phyloP scores from a whole-genome alignment of 2,888 invertebrate species.

The Thereva unica region DNA sequence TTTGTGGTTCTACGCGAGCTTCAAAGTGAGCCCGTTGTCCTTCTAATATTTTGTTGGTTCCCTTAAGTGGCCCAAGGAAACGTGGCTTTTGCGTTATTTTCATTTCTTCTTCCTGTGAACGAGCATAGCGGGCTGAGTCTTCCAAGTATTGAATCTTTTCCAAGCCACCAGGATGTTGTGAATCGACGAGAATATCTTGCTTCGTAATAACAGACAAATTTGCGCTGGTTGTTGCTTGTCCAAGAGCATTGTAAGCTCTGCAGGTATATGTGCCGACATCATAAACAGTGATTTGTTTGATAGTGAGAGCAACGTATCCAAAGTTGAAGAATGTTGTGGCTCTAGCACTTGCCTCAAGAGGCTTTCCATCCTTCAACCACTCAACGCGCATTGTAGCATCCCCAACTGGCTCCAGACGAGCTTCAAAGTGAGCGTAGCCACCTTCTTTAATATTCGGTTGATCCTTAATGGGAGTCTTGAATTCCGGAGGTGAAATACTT shows the following conservation, averaged over 20 bases:
- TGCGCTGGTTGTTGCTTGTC: slow-evolving; percentile 82
- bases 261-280: slow-evolving; percentile 91
- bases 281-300: slow-evolving; percentile 85
- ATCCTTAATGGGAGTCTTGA: slow-evolving; percentile 87
- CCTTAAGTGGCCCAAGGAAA: slow-evolving; percentile 86
- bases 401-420: slow-evolving; percentile 89
- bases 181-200: slow-evolving; percentile 84
- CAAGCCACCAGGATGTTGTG: slow-evolving; percentile 89
- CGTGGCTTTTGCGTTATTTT: slow-evolving; percentile 79
- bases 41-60: slow-evolving; percentile 91
- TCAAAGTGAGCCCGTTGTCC: slow-evolving; percentile 94
- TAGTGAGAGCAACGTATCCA: slow-evolving; percentile 91
- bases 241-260: slow-evolving; percentile 82
- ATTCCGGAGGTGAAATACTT: slow-evolving; percentile 79
- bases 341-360: slow-evolving; percentile 90
- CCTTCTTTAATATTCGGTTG: slow-evolving; percentile 86
- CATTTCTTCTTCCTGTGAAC: slow-evolving; percentile 71
- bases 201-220: slow-evolving; percentile 82
- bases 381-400: slow-evolving; percentile 88
- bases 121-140: slow-evolving; percentile 75
- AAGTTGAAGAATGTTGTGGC: slow-evolving; percentile 93
- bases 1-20: slow-evolving; percentile 92
- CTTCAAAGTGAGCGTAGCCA: slow-evolving; percentile 94
- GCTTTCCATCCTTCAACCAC: slow-evolving; percentile 90
- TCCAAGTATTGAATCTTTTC: slow-evolving; percentile 90